phyloP scores from a whole-genome alignment of 1,140 invertebrate species.

The Leguminivora glycinivorella region DNA sequence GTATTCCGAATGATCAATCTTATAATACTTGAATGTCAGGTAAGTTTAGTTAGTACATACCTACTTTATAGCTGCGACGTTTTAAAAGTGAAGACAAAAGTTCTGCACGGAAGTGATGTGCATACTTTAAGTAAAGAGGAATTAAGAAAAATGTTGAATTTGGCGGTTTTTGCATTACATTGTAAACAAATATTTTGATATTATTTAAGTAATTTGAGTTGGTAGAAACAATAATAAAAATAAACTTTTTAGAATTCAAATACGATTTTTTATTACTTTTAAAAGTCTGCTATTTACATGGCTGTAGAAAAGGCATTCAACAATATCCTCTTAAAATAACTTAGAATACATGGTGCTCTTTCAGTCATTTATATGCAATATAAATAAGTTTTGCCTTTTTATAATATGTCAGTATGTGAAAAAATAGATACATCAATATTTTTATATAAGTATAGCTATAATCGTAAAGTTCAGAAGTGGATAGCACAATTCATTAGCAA shows the following conservation, averaged over 20 bases:
- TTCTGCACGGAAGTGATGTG: too few species aligned
- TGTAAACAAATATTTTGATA: too few species aligned
- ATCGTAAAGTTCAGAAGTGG: slow-evolving; percentile 53
- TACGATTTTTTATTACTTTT: slow-evolving; percentile 62
- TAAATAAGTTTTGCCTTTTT: slow-evolving; percentile 50
- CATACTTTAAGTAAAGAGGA: too few species aligned
- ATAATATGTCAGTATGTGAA: slow-evolving; percentile 61
- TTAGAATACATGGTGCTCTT: slow-evolving; percentile 65
- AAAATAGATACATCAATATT: slow-evolving; percentile 61
- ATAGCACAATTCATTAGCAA: slow-evolving; percentile 62
- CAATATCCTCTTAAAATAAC: slow-evolving; percentile 68
- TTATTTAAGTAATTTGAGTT: not conserved
- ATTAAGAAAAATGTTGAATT: too few species aligned
- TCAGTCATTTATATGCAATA: slow-evolving; percentile 61
- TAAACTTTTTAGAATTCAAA: slow-evolving; percentile 49
- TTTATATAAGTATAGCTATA: slow-evolving; percentile 51
- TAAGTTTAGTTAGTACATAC: not conserved
- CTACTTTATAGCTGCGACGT: not conserved
- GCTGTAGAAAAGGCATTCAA: slow-evolving; percentile 71
- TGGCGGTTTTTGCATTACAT: too few species aligned
- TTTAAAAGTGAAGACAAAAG: too few species aligned
- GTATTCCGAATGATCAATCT: slow-evolving; percentile 65
- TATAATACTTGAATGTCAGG: slow-evolving; percentile 16
- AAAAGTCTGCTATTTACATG: slow-evolving; percentile 70
- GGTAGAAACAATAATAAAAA: slow-evolving; percentile 19